phyloP scores from a whole-genome alignment of 2,888 invertebrate genomes.

The Tipula vernalis region DNA sequence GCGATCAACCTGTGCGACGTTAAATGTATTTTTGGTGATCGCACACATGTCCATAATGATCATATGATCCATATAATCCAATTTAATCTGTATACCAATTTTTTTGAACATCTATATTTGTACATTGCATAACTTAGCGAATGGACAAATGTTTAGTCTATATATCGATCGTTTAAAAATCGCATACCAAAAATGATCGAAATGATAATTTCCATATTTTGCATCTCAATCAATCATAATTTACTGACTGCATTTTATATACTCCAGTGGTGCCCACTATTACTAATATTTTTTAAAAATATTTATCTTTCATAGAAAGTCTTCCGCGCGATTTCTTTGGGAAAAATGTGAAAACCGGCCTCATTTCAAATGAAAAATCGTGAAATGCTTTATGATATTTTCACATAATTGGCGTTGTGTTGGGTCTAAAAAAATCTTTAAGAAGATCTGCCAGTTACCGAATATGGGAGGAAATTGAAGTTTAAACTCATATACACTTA shows the following conservation, averaged over 20 bases:
- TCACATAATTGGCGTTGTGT: too few relatives aligned
- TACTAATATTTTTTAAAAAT: too few relatives aligned
- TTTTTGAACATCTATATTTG: not conserved
- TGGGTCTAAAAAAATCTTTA: too few relatives aligned
- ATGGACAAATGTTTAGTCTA: not conserved
- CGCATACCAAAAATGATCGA: not conserved
- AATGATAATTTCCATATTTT: not conserved
- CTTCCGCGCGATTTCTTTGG: too few relatives aligned
- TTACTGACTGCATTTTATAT: not conserved
- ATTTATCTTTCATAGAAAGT: too few relatives aligned
- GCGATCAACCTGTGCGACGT: not conserved
- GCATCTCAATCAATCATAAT: not conserved
- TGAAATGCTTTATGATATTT: too few relatives aligned
- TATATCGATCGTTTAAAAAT: not conserved
- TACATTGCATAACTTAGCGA: not conserved
- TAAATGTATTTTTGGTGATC: not conserved
- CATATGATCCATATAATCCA: not conserved
- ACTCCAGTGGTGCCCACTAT: not conserved
- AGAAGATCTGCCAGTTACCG: too few relatives aligned
- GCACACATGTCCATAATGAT: not conserved
- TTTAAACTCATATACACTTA: too few relatives aligned
- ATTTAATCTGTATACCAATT: not conserved
- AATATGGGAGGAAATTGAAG: too few relatives aligned
- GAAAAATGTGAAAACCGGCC: too few relatives aligned
- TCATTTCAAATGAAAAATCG: too few relatives aligned